Percentiles rank a stretch among this genome's conserved stretches.
These are phyloP conservation scores for Lepidocolaptes lacrymiger DNA, from an alignment of 2,797 vertebrate species.

Conservation along the genomic window DNA sequence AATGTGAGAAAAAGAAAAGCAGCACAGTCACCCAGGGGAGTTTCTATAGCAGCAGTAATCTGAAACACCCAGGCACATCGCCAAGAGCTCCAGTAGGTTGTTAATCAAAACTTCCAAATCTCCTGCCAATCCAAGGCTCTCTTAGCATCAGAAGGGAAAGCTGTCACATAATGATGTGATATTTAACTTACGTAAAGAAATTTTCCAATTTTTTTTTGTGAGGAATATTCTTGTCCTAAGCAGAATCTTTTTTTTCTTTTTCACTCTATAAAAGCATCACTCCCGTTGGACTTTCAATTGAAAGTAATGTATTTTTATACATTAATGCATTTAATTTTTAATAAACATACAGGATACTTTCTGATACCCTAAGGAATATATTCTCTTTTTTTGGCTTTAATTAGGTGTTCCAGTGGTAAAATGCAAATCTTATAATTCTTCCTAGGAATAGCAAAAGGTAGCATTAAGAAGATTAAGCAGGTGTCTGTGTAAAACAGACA, in stretches of 20 bases:
- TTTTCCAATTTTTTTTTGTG: neutral
- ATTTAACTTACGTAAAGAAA: conserved; percentile 15
- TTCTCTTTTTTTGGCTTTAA: neutral
- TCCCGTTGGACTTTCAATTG: neutral
- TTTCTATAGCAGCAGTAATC: conserved; percentile 53
- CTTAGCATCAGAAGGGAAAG: conserved; percentile 40
- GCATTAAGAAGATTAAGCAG: neutral
- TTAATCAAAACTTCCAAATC: conserved; percentile 59
- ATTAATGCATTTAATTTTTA: neutral
- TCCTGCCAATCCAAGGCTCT: conserved; percentile 51
- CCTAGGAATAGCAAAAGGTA: neutral
- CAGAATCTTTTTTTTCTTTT: neutral
- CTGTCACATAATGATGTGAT: conserved; percentile 37
- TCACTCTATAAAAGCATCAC: neutral
- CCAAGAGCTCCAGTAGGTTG: conserved; percentile 47
- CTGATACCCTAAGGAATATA: neutral
- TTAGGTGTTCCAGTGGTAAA: neutral
- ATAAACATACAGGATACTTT: neutral
- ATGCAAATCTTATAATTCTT: neutral
- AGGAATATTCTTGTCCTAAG: neutral
- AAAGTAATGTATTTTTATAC: neutral
- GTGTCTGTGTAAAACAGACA: neutral
- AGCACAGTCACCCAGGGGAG: conserved; percentile 20
- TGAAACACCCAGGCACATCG: conserved; percentile 26
- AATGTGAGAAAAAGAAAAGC: conserved; percentile 16